Evolutionary conservation across 2,888 invertebrate species (phyloP).

Genomic region (Seira sanloemensis): DNA sequence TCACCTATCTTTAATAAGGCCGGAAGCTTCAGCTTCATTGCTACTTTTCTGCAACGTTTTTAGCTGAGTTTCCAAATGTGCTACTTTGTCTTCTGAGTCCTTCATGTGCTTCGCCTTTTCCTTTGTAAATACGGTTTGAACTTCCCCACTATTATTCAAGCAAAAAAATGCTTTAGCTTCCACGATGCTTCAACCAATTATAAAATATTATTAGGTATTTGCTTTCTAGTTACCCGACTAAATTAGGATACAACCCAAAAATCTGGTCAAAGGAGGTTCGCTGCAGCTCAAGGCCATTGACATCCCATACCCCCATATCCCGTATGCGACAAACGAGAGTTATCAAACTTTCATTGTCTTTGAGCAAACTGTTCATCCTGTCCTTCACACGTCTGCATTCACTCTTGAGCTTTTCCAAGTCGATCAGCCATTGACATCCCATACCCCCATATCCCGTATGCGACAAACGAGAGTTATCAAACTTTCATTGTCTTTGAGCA

Average conservation of each 20-base stretch:
- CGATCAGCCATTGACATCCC: conserved; percentile 71
- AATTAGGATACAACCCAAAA: conserved; percentile 71
- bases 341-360: conserved; percentile 70
- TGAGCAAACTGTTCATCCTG: conserved; percentile 66
- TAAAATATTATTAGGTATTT: no score
- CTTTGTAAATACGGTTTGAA: conserved; percentile 71
- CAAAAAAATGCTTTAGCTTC: neutral
- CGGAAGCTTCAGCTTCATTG: conserved; percentile 44
- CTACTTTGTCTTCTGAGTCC: conserved; percentile 63
- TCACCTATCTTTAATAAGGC: conserved; percentile 45
- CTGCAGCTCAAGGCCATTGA: conserved; percentile 63
- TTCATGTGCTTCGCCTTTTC: conserved; percentile 66
- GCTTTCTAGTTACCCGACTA: conserved; percentile 72
- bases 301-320: conserved; percentile 73
- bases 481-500: conserved; percentile 71
- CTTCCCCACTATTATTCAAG: conserved; percentile 65
- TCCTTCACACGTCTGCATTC: conserved; percentile 64
- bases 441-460: conserved; percentile 72
- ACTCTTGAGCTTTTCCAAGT: conserved; percentile 73
- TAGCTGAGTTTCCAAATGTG: conserved; percentile 57
- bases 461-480: conserved; percentile 68
- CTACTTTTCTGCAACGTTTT: conserved; percentile 40
- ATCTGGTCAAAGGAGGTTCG: conserved; percentile 68
- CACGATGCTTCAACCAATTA: neutral
- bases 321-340: conserved; percentile 69